Base-by-base conservation (phyloP, 2,113 vertebrate species). In the Dermatemys mawii region DNA sequence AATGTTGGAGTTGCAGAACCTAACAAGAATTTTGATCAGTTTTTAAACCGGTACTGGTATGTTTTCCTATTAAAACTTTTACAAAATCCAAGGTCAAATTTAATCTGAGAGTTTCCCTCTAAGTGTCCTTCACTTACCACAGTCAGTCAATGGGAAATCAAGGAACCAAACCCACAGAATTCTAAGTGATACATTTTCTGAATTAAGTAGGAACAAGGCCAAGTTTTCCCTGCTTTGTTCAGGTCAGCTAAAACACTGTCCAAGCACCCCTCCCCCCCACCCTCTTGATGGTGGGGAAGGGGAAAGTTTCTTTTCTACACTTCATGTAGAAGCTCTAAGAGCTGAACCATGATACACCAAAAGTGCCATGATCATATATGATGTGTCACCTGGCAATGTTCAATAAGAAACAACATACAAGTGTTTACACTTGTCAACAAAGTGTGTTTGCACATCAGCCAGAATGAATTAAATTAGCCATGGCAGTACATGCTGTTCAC, bases 381-480 rank as follows among this genome's bases (percentile, higher is more conserved):
- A 93, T 94, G 88, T 90, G 95, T 87, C 95, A 97, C 91, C 93
- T 88, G 91, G 93, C 92, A 95, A 86, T 53, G 92, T 80, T 91
- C 63, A 90, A 93, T 89, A 92, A 94, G 92, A 95, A 96, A 93
- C 76, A 95, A 92, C 91, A 96, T 76, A 92, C 94, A 96, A 97
- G 96, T 94, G 91, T 97, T 97, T 95, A 96, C 91, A 92, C 93
- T 90, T 89, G 91, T 92, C 97, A 93, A 96, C 96, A 96, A 96
- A 89, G 90, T 95, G 95, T 93, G 95, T 93, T 91, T 87, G 94
- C 94, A 96, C 95, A 95, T 95, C 95, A 97, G 95, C 84, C 93
- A 95, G 95, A 87, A 96, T 90, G 93, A 96, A 96, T 97, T 96
- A 92, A 97, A 96, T 96, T 93, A 96, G 92, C 94, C 96, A 96